phyloP scores from a whole-genome alignment of 2,113 vertebrate genomes.

The Mustela nigripes region DNA sequence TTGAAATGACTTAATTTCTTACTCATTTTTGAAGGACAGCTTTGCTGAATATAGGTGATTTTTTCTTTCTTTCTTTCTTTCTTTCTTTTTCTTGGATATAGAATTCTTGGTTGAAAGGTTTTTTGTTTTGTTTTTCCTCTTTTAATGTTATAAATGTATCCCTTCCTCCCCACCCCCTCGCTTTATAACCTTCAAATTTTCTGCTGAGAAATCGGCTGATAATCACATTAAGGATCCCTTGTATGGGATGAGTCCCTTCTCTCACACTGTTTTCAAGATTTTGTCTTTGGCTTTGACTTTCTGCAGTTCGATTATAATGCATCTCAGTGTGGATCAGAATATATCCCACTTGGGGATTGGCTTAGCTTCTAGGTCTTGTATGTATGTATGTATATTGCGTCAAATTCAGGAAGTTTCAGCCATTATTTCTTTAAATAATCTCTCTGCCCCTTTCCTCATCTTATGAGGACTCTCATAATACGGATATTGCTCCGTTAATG shows the following conservation, averaged over 20 bases:
- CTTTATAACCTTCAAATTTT: neutral
- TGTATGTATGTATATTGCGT: neutral
- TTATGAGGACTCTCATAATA: neutral
- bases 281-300: neutral
- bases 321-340: neutral
- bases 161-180: too few relatives aligned
- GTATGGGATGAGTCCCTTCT: neutral
- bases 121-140: neutral
- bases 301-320: neutral
- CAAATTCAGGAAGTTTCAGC: neutral
- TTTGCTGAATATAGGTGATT: neutral
- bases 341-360: neutral
- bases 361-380: neutral
- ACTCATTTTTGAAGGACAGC: neutral
- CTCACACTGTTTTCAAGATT: neutral
- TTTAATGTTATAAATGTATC: neutral
- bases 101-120: neutral
- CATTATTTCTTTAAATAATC: constrained; percentile 2
- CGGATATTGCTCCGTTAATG: neutral
- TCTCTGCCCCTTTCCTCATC: neutral
- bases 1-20: constrained; percentile 19
- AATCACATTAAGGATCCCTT: neutral
- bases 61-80: neutral
- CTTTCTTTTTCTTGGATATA: neutral
- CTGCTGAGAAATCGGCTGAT: neutral